phyloP scores from a whole-genome alignment of 23 tunicate genomes.

The Diplosoma virens region DNA sequence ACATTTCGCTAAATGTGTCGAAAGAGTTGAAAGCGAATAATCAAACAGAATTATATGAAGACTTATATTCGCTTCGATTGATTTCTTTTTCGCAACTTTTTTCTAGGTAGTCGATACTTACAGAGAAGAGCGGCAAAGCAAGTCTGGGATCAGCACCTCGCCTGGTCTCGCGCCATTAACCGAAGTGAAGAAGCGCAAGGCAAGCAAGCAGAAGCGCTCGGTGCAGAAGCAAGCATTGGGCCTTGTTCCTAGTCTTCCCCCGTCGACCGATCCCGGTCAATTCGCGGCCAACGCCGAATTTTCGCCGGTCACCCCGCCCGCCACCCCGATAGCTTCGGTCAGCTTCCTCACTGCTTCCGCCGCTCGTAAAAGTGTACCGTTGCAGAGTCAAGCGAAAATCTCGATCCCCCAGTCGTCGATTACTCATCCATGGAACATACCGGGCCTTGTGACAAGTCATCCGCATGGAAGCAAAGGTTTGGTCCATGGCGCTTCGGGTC shows the following conservation, averaged over 20 bases:
- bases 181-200: conserved; percentile 18
- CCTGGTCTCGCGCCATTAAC: background rate
- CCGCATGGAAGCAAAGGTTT: background rate
- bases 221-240: background rate
- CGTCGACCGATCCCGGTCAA: background rate
- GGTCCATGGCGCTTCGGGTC: conserved; percentile 28
- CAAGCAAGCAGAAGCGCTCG: conserved; percentile 23
- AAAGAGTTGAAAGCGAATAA: no score
- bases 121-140: conserved; percentile 46
- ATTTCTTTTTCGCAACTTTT: no score
- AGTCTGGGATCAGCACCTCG: background rate
- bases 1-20: no score
- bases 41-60: no score
- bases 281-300: conserved; percentile 31
- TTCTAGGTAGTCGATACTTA: conserved; percentile 72
- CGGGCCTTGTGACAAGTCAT: background rate
- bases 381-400: background rate
- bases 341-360: background rate
- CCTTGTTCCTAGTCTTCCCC: background rate
- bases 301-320: conserved; percentile 72
- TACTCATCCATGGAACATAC: background rate
- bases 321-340: conserved; percentile 35
- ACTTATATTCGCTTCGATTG: no score
- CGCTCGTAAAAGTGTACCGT: background rate
- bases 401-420: background rate